Evolutionary conservation across 2,888 invertebrate species (phyloP).

Genomic region (Noctua janthe): DNA sequence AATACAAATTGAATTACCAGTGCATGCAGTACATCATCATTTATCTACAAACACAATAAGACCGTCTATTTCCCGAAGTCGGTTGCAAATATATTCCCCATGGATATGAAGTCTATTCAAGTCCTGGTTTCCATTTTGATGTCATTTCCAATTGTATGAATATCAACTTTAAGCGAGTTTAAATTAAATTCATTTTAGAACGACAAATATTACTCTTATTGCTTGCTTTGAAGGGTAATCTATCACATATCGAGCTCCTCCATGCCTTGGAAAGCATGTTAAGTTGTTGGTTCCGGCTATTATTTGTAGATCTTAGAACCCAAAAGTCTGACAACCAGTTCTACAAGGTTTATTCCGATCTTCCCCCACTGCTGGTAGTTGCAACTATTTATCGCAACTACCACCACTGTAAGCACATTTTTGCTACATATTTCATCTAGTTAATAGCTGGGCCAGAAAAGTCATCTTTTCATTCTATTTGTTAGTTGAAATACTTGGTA

Average conservation of each 20-base stretch:
- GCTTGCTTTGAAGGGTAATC: not conserved
- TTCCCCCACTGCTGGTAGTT: no score
- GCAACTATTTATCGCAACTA: no score
- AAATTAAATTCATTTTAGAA: not conserved
- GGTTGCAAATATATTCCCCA: constrained; percentile 54
- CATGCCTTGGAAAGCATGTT: not conserved
- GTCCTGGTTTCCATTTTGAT: not conserved
- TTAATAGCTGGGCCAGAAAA: no score
- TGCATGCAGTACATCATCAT: constrained; percentile 43
- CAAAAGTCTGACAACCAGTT: not conserved
- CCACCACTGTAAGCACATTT: no score
- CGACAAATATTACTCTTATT: not conserved
- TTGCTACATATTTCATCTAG: no score
- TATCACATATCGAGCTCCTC: not conserved
- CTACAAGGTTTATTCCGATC: not conserved
- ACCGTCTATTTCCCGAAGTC: constrained; percentile 35
- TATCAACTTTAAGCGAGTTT: not conserved
- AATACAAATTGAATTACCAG: constrained; percentile 54
- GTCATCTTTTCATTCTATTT: no score
- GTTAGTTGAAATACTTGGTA: no score
- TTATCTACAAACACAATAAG: constrained; percentile 55
- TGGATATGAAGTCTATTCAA: constrained; percentile 13
- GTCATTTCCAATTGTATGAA: not conserved
- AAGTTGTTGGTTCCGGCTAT: not conserved
- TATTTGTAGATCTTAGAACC: not conserved